Percentiles rank a stretch among this genome's conserved stretches.
Conservation (phyloP, 2,113 vertebrate genomes). For the Thinocorus orbignyianus region DNA sequence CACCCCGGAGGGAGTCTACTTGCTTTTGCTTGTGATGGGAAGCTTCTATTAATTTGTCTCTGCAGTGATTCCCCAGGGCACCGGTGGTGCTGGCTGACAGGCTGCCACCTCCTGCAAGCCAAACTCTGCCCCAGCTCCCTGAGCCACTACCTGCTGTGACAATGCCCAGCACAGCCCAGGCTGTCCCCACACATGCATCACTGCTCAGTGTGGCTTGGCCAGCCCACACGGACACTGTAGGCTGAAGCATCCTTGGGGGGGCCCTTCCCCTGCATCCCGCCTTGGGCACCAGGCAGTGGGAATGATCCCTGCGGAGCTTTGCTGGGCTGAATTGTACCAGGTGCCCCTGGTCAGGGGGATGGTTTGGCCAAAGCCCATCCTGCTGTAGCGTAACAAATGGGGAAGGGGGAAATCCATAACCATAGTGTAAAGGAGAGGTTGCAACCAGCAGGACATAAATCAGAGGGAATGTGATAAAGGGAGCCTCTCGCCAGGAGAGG, state of each 20-base stretch:
- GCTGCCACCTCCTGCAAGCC: not conserved
- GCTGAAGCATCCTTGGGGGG: not conserved
- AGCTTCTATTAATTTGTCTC: not conserved
- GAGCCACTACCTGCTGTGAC: not conserved
- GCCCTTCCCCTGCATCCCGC: not conserved
- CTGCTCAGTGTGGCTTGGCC: accelerated
- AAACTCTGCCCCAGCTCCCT: not conserved
- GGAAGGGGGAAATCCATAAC: not conserved
- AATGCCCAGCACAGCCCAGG: accelerated
- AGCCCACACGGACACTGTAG: not conserved
- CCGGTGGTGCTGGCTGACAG: accelerated
- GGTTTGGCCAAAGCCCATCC: not conserved
- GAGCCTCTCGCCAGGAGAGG: not conserved
- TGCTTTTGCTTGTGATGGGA: not conserved
- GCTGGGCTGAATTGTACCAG: not conserved
- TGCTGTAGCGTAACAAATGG: not conserved
- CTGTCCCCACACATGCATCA: not conserved
- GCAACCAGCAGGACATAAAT: slow-evolving; percentile 18
- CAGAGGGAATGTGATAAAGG: slow-evolving; percentile 22
- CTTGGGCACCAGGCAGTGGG: accelerated
- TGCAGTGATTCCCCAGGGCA: not conserved
- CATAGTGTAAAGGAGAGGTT: not conserved
- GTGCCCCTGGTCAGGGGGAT: not conserved
- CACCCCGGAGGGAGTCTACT: accelerated
- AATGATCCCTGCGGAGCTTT: not conserved